Evolutionary conservation across 1,140 invertebrate genomes (phyloP).

Genomic region (Holotrichia oblita): DNA sequence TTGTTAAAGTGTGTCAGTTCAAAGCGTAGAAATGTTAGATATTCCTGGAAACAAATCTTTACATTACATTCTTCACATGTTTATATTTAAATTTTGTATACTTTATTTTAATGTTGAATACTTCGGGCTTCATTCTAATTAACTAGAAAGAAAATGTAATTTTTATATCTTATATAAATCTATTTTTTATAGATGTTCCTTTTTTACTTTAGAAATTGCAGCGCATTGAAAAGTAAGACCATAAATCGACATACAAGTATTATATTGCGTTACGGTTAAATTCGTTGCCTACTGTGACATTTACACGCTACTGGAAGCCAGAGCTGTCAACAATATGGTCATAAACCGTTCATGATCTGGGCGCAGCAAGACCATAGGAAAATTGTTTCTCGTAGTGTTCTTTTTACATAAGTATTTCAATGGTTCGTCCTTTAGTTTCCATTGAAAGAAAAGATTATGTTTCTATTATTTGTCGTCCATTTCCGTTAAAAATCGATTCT

Average conservation of each 20-base stretch:
- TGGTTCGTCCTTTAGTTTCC: background rate
- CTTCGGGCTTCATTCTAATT: too few relatives aligned
- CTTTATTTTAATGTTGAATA: too few relatives aligned
- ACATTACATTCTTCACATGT: too few relatives aligned
- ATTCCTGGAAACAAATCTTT: background rate
- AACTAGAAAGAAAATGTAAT: too few relatives aligned
- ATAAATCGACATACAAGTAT: slow-evolving; percentile 6
- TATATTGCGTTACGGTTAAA: slow-evolving; percentile 37
- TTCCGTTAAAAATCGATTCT: slow-evolving; percentile 20
- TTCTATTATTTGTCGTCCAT: background rate
- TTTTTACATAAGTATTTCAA: background rate
- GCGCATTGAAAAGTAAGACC: too few relatives aligned
- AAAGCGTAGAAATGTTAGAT: background rate
- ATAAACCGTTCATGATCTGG: slow-evolving; percentile 38
- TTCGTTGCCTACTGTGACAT: slow-evolving; percentile 35
- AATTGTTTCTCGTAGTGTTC: background rate
- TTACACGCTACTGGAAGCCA: slow-evolving; percentile 36
- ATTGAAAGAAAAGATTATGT: slow-evolving; percentile 16
- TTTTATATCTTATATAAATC: too few relatives aligned
- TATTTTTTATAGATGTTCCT: too few relatives aligned
- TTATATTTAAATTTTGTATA: too few relatives aligned
- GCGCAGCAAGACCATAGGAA: slow-evolving; percentile 29
- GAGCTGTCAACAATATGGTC: slow-evolving; percentile 29
- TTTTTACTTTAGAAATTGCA: too few relatives aligned
- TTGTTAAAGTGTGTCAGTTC: background rate